These are phyloP conservation scores for Hypolimnas misippus DNA, from an alignment of 2,888 invertebrate genomes.

Conservation along the genomic window DNA sequence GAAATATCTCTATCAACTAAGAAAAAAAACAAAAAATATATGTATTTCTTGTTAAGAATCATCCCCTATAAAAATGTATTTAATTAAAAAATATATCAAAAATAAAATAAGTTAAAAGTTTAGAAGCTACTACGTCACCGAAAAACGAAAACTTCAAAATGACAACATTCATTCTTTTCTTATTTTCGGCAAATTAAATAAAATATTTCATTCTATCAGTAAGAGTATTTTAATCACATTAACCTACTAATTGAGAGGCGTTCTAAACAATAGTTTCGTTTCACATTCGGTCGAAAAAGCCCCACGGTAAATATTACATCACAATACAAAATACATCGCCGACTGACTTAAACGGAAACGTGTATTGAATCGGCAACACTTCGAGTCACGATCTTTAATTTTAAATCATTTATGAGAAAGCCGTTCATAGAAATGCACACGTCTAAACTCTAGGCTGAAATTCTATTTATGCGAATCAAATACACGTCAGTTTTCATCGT, in stretches of 20 bases:
- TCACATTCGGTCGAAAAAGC: neutral
- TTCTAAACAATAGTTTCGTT: neutral
- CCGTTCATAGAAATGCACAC: constrained; percentile 44
- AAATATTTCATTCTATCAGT: no score
- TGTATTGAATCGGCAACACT: constrained; percentile 35
- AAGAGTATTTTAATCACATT: no score
- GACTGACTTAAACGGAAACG: constrained; percentile 32
- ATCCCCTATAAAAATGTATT: no score
- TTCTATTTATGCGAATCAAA: constrained; percentile 71
- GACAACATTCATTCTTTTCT: no score
- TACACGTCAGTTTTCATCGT: constrained; percentile 52
- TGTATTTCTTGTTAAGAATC: no score
- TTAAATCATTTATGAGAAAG: constrained; percentile 42
- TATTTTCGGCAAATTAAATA: no score
- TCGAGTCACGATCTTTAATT: constrained; percentile 48
- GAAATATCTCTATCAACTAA: no score
- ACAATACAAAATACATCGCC: constrained; percentile 21
- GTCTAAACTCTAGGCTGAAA: constrained; percentile 59
- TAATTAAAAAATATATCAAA: no score
- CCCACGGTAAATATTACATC: constrained; percentile 8
- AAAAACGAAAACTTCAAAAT: no score
- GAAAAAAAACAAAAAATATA: no score
- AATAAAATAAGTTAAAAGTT: no score
- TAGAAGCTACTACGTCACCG: no score
- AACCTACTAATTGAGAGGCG: neutral